Evolutionary conservation across 2,797 vertebrate genomes (phyloP).

Genomic region (Anisognathus igniventris): DNA sequence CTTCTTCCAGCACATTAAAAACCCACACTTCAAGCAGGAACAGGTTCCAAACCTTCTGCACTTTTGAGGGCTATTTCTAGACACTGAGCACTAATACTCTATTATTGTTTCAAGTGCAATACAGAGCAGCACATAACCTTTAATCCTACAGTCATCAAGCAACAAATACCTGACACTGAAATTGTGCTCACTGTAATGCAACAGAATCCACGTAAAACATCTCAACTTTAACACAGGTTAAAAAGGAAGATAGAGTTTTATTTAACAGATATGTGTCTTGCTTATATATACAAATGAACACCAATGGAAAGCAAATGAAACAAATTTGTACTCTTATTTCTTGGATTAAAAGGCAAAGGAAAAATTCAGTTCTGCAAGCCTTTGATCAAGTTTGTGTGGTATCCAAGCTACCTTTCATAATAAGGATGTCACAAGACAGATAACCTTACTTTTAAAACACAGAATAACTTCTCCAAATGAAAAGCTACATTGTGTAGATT

Average conservation of each 20-base stretch:
- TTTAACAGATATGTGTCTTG: not conserved
- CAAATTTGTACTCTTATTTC: not conserved
- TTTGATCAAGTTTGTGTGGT: not conserved
- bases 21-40: constrained; percentile 8
- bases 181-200: not conserved
- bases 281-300: not conserved
- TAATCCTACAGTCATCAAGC: not conserved
- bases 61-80: constrained; percentile 28
- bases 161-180: not conserved
- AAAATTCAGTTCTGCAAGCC: not conserved
- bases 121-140: constrained; percentile 1
- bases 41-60: not conserved
- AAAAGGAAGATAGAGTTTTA: not conserved
- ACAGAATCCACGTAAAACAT: not conserved
- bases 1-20: constrained; percentile 33
- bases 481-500: not conserved
- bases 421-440: not conserved
- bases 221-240: not conserved
- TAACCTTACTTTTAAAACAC: not conserved
- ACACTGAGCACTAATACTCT: not conserved
- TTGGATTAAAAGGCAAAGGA: not conserved
- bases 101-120: not conserved
- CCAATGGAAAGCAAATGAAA: not conserved
- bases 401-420: not conserved
- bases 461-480: not conserved